A percentile compares a stretch with the other conserved stretches of the same genome.
phyloP scores from a whole-genome alignment of 2,797 vertebrate species.

The Mallotus villosus region DNA sequence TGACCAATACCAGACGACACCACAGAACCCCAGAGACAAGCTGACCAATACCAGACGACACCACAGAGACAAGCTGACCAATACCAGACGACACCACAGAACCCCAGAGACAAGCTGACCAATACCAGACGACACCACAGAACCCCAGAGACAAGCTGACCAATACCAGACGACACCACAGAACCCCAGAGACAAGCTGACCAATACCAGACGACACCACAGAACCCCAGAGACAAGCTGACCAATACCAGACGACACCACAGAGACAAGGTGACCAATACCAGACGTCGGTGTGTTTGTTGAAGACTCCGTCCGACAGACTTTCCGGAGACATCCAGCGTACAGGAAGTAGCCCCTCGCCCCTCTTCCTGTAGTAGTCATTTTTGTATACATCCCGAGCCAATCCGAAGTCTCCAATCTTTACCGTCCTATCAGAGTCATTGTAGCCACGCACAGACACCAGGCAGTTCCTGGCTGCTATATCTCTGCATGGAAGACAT shows the following conservation, averaged over 20 bases:
- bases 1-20: too few species aligned
- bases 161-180: too few species aligned
- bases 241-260: slow-evolving; percentile 73
- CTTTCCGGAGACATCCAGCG: slow-evolving; percentile 82
- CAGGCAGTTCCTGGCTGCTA: slow-evolving; percentile 79
- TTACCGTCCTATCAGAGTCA: slow-evolving; percentile 56
- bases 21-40: too few species aligned
- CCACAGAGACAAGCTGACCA: too few species aligned
- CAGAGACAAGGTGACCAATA: slow-evolving; percentile 50
- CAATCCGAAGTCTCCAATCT: slow-evolving; percentile 80
- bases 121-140: slow-evolving; percentile 70
- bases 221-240: neutral
- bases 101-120: neutral
- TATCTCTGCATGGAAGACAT: slow-evolving; percentile 62
- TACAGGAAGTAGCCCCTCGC: slow-evolving; percentile 77
- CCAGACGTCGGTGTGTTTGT: slow-evolving; percentile 76
- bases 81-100: too few species aligned
- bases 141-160: too few species aligned
- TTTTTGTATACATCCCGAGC: slow-evolving; percentile 78
- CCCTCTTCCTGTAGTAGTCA: slow-evolving; percentile 79
- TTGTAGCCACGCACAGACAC: slow-evolving; percentile 72
- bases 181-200: too few species aligned
- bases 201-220: neutral
- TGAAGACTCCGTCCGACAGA: slow-evolving; percentile 77
- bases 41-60: too few species aligned